Percentiles rank a stretch among this genome's conserved stretches.
These are phyloP conservation scores for Caenorhabditis japonica DNA, from an alignment of 2,888 invertebrate genomes.

Conservation along the genomic window DNA sequence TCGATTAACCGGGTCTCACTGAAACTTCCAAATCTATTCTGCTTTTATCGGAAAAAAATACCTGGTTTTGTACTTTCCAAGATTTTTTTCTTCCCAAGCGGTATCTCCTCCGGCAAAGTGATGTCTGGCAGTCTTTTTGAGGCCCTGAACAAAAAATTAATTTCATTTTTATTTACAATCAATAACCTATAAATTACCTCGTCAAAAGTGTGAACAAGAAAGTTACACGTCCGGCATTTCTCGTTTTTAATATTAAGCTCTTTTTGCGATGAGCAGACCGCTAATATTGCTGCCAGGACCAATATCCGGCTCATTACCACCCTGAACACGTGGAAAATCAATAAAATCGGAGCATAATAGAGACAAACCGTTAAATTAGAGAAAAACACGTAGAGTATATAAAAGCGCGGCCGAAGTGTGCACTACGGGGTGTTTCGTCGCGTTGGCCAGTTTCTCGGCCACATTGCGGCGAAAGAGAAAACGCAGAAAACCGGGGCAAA, in stretches of 20 bases:
- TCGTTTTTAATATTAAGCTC: constrained; percentile 57
- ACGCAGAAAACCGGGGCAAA: constrained; percentile 30
- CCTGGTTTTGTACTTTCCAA: constrained; percentile 86
- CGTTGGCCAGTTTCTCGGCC: constrained; percentile 44
- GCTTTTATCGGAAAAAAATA: constrained; percentile 80
- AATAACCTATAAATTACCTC: constrained; percentile 50
- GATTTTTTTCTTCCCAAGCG: constrained; percentile 90
- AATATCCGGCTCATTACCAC: constrained; percentile 44
- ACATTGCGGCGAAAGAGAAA: constrained; percentile 12
- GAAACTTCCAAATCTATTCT: constrained; percentile 79
- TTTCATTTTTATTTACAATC: not conserved
- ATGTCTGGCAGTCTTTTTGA: constrained; percentile 87
- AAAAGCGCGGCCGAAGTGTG: constrained; percentile 33
- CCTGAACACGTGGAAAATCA: constrained; percentile 24
- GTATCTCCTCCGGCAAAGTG: constrained; percentile 94
- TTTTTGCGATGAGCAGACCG: constrained; percentile 20
- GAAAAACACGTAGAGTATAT: constrained; percentile 32
- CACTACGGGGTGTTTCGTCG: constrained; percentile 20
- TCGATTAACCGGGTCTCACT: constrained; percentile 91
- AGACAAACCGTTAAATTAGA: constrained; percentile 40
- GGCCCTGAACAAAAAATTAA: constrained; percentile 81
- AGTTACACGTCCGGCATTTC: constrained; percentile 67
- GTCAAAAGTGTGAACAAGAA: constrained; percentile 70
- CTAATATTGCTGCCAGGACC: constrained; percentile 16
- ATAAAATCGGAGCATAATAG: too few relatives aligned